These are phyloP conservation scores for Drosophila bifasciata DNA, from an alignment of 1,140 invertebrate genomes.

Conservation along the genomic window DNA sequence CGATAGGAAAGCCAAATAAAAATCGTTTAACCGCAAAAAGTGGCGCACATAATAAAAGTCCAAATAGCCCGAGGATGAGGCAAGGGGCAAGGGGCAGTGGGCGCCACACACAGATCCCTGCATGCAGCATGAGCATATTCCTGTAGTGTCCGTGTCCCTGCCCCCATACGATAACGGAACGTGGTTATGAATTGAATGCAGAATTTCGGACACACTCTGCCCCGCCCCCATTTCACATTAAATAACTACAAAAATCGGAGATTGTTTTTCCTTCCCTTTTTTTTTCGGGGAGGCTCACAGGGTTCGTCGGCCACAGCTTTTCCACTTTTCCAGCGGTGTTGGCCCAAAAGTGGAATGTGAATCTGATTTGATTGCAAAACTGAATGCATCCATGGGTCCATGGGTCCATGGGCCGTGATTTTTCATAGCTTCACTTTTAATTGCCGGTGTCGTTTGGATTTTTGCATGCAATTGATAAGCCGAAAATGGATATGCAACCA, in stretches of 20 bases:
- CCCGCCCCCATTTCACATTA: conserved; percentile 43
- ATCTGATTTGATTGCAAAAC: conserved; percentile 73
- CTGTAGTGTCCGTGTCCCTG: conserved; percentile 38
- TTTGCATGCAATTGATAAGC: conserved; percentile 60
- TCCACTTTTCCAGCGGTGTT: conserved; percentile 6
- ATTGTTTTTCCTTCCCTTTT: conserved; percentile 2
- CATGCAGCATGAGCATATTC: conserved; percentile 13
- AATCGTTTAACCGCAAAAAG: conserved; percentile 70
- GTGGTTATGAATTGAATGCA: conserved; percentile 77
- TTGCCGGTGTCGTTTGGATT: conserved; percentile 58
- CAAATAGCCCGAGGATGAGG: conserved; percentile 27
- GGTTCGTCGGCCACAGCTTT: background rate
- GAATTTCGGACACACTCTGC: conserved; percentile 12
- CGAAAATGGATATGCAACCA: conserved; percentile 38
- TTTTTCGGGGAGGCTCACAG: background rate
- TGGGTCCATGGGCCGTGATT: conserved; percentile 35
- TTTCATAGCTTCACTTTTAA: conserved; percentile 67
- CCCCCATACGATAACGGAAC: conserved; percentile 6
- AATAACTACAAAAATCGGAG: conserved; percentile 58
- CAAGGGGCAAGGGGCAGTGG: background rate
- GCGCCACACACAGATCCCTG: conserved; percentile 17
- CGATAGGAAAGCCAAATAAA: conserved; percentile 39
- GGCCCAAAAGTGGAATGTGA: conserved; percentile 64
- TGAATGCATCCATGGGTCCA: conserved; percentile 13
- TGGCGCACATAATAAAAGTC: conserved; percentile 46